Percentiles rank a stretch among this genome's conserved stretches.
These are phyloP conservation scores for Chroicocephalus ridibundus DNA, from an alignment of 2,113 vertebrate genomes.

Conservation along the genomic window DNA sequence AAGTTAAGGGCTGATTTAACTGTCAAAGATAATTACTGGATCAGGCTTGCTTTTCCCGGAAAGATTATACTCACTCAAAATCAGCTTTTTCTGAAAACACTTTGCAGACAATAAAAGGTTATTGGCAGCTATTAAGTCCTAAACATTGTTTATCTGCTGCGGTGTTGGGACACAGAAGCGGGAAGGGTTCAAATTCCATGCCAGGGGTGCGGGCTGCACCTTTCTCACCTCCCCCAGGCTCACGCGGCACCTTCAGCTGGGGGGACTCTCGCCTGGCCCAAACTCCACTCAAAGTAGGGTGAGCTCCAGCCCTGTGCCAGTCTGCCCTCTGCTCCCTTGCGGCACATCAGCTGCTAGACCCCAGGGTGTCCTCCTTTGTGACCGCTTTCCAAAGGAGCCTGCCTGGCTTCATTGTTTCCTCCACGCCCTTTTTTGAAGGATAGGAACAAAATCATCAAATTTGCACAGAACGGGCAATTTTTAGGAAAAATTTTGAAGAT, in stretches of 20 bases:
- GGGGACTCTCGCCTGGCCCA: background rate
- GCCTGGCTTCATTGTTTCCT: background rate
- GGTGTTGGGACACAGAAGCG: background rate
- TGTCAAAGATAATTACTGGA: slow-evolving; percentile 11
- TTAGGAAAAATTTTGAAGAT: background rate
- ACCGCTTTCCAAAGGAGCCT: background rate
- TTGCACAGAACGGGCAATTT: background rate
- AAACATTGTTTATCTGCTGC: background rate
- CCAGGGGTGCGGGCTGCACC: background rate
- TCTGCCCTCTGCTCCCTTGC: background rate
- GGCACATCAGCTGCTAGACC: background rate
- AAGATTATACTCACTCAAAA: slow-evolving; percentile 1
- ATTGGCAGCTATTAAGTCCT: slow-evolving; percentile 22
- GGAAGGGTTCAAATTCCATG: background rate
- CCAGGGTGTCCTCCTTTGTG: rapidly evolving
- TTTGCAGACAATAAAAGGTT: slow-evolving; percentile 17
- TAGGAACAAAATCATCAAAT: background rate
- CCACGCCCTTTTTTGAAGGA: background rate
- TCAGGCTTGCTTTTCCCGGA: background rate
- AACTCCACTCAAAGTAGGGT: background rate
- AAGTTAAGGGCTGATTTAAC: slow-evolving; percentile 15
- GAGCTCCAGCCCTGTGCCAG: background rate
- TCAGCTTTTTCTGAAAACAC: slow-evolving; percentile 3
- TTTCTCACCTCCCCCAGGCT: background rate
- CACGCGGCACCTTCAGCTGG: rapidly evolving